phyloP scores from a whole-genome alignment of 2,113 vertebrate species.

The Synodontis membranacea region DNA sequence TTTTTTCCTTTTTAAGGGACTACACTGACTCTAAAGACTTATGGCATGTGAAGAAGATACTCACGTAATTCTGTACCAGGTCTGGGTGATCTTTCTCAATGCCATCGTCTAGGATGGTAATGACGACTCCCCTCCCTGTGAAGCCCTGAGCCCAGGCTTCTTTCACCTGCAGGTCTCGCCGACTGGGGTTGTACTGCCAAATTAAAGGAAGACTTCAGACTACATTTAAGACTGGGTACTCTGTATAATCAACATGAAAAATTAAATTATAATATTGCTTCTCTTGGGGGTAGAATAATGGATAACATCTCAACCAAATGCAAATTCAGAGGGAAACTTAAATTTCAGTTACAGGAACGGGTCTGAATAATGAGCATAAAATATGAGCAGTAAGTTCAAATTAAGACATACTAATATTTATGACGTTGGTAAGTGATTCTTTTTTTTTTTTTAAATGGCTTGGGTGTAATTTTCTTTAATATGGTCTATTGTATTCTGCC shows the following conservation, averaged over 20 bases:
- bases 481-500: background rate
- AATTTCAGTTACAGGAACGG: background rate
- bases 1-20: background rate
- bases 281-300: conserved; percentile 6
- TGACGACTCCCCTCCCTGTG: conserved; percentile 88
- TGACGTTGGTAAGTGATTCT: background rate
- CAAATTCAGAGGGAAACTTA: conserved; percentile 16
- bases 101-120: conserved; percentile 95
- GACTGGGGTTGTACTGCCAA: conserved; percentile 66
- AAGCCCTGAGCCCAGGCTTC: conserved; percentile 92
- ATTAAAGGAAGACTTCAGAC: conserved; percentile 29
- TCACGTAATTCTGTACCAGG: conserved; percentile 91
- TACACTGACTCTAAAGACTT: background rate
- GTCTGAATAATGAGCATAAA: background rate
- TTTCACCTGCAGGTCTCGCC: conserved; percentile 84
- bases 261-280: conserved; percentile 1
- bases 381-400: background rate
- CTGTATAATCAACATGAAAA: background rate
- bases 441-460: background rate
- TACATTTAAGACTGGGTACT: background rate
- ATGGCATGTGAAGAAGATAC: conserved; percentile 46
- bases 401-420: background rate
- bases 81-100: conserved; percentile 98
- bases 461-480: background rate
- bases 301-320: background rate